Percentiles rank a stretch among this genome's conserved stretches.
These are phyloP conservation scores for Tetramorium bicarinatum DNA, from an alignment of 2,888 invertebrate species.

Conservation along the genomic window DNA sequence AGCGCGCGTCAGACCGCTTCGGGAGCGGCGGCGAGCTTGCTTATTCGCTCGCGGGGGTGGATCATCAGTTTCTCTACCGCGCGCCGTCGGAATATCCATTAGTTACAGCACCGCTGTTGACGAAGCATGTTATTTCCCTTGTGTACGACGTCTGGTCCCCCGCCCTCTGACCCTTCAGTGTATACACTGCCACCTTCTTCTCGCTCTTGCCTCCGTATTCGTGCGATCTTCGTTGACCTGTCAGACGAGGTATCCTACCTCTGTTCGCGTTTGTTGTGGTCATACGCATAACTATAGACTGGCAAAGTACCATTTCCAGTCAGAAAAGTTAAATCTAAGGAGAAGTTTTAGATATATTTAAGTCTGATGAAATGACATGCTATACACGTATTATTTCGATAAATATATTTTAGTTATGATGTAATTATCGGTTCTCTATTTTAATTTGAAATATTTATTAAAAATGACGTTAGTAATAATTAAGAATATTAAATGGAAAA, in stretches of 20 bases:
- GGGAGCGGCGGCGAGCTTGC: slow-evolving; percentile 59
- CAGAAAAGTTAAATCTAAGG: background rate
- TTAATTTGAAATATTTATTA: slow-evolving; percentile 24
- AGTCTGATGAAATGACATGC: background rate
- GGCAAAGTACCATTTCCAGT: slow-evolving; percentile 14
- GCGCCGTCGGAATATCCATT: slow-evolving; percentile 85
- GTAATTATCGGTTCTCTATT: background rate
- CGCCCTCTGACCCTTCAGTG: slow-evolving; percentile 48
- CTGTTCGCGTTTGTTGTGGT: slow-evolving; percentile 15
- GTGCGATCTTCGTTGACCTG: slow-evolving; percentile 55
- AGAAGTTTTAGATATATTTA: background rate
- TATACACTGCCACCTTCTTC: slow-evolving; percentile 46
- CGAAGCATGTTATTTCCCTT: slow-evolving; percentile 86
- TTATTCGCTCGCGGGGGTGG: slow-evolving; percentile 74
- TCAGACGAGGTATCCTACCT: slow-evolving; percentile 18
- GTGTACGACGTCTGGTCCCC: slow-evolving; percentile 83
- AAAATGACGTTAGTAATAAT: background rate
- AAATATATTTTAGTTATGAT: background rate
- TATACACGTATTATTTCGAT: slow-evolving; percentile 4
- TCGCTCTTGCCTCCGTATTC: slow-evolving; percentile 51
- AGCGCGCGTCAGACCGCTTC: slow-evolving; percentile 69
- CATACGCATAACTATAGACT: slow-evolving; percentile 1
- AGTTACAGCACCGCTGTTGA: slow-evolving; percentile 86
- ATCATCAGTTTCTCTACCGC: slow-evolving; percentile 81
- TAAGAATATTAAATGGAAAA: background rate